Evolutionary conservation across 2,797 vertebrate genomes (phyloP).

Genomic region (Microctenopoma stevenorrisi): DNA sequence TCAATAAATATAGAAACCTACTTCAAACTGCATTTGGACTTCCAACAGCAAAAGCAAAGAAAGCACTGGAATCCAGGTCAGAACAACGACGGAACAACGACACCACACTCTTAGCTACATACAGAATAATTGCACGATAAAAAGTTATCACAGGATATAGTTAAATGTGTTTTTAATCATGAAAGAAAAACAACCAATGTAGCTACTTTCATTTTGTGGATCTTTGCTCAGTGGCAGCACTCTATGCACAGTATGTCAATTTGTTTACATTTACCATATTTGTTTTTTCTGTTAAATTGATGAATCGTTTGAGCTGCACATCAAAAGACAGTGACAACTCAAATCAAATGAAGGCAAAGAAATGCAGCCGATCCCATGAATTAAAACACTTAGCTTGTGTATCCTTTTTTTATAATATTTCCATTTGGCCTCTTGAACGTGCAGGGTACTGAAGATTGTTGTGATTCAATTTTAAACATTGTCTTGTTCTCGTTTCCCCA

Average conservation of each 20-base stretch:
- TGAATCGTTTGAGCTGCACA: no score
- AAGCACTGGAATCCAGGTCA: conserved; percentile 7
- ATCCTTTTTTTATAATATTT: neutral
- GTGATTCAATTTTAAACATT: neutral
- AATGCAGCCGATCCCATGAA: neutral
- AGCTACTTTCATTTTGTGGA: no score
- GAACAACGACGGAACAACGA: no score
- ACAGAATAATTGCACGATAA: no score
- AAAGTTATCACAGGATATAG: no score
- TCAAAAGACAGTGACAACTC: neutral
- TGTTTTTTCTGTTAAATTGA: no score
- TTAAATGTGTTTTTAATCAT: no score
- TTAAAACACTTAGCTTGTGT: neutral
- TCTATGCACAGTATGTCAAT: no score
- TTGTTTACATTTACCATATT: no score
- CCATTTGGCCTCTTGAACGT: neutral
- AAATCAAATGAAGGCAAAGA: neutral
- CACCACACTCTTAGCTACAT: no score
- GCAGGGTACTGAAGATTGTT: neutral
- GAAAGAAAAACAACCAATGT: no score
- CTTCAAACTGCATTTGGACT: conserved; percentile 32
- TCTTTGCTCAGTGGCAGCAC: no score
- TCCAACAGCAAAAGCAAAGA: conserved; percentile 25
- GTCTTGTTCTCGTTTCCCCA: neutral
- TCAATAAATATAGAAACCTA: conserved; percentile 62